These are phyloP conservation scores for Dichetophora obliterata DNA, from an alignment of 2,888 invertebrate genomes.

Conservation along the genomic window DNA sequence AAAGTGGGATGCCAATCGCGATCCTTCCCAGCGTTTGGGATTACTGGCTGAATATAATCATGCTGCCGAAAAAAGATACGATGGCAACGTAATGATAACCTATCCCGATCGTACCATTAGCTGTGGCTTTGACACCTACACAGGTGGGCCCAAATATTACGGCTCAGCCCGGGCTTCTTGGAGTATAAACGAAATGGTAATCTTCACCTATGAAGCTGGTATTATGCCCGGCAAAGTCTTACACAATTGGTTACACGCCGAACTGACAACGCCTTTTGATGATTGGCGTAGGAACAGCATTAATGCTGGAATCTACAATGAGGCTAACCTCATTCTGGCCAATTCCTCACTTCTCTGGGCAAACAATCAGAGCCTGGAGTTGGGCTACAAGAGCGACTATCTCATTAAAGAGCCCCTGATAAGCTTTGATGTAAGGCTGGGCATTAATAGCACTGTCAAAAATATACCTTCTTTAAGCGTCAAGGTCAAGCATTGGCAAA, in stretches of 20 bases:
- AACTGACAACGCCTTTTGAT: slow-evolving; percentile 73
- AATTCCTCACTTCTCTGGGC: slow-evolving; percentile 75
- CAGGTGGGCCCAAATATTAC: slow-evolving; percentile 64
- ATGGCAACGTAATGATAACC: slow-evolving; percentile 76
- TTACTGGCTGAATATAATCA: slow-evolving; percentile 75
- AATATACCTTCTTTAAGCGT: slow-evolving; percentile 74
- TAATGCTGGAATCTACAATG: slow-evolving; percentile 70
- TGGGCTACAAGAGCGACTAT: slow-evolving; percentile 73
- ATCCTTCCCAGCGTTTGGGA: slow-evolving; percentile 76
- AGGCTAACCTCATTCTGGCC: slow-evolving; percentile 70
- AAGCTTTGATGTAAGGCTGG: slow-evolving; percentile 71
- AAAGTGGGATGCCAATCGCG: slow-evolving; percentile 89
- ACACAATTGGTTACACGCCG: slow-evolving; percentile 69
- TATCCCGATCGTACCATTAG: slow-evolving; percentile 83
- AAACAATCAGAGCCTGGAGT: slow-evolving; percentile 72
- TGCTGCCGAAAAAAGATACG: slow-evolving; percentile 75
- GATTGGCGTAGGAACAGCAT: slow-evolving; percentile 75
- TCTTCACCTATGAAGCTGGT: slow-evolving; percentile 62
- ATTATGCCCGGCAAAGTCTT: slow-evolving; percentile 59
- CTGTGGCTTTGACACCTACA: slow-evolving; percentile 75
- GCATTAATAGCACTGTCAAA: slow-evolving; percentile 74
- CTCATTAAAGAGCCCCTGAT: slow-evolving; percentile 67
- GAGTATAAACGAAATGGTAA: slow-evolving; percentile 76
- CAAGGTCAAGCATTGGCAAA: slow-evolving; percentile 73
- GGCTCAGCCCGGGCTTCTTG: slow-evolving; percentile 76